A percentile compares a stretch with the other conserved stretches of the same genome.
phyloP scores from a whole-genome alignment of 2,113 vertebrate species.

The Ictalurus punctatus region DNA sequence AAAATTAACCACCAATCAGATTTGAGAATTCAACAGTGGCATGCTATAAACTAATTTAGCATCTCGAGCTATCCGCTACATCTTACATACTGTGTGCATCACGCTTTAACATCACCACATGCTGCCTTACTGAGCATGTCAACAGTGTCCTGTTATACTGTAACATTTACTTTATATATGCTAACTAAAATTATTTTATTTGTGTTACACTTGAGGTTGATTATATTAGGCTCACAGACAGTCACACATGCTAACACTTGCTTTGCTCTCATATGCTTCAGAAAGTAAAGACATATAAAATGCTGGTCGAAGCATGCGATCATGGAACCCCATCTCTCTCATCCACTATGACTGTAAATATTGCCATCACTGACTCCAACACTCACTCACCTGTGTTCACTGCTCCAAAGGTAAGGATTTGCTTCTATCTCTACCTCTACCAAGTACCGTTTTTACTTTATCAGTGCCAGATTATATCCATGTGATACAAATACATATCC shows the following conservation, averaged over 20 bases:
- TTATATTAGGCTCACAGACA: not conserved
- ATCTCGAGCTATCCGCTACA: too few species aligned
- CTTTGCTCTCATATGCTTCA: conserved; percentile 52
- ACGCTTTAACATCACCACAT: too few species aligned
- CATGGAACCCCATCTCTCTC: conserved; percentile 60
- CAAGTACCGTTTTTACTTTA: not conserved
- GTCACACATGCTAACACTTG: not conserved
- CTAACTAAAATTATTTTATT: too few species aligned
- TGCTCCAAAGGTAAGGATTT: conserved; percentile 35
- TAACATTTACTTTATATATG: too few species aligned
- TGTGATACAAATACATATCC: not conserved
- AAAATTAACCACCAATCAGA: not conserved
- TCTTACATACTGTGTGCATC: not conserved
- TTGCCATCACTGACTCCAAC: conserved; percentile 71
- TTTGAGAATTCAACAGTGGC: not conserved
- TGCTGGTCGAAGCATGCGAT: conserved; percentile 69
- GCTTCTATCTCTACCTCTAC: not conserved
- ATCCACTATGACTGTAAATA: conserved; percentile 62
- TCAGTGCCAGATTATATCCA: not conserved
- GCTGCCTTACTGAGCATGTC: too few species aligned
- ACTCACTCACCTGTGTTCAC: conserved; percentile 71
- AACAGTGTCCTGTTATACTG: too few species aligned
- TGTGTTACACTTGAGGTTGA: not conserved
- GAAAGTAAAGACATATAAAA: conserved; percentile 63
- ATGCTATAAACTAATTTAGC: too few species aligned